Conservation (phyloP, 2,113 vertebrate species). For the Haplochromis burtoni region DNA sequence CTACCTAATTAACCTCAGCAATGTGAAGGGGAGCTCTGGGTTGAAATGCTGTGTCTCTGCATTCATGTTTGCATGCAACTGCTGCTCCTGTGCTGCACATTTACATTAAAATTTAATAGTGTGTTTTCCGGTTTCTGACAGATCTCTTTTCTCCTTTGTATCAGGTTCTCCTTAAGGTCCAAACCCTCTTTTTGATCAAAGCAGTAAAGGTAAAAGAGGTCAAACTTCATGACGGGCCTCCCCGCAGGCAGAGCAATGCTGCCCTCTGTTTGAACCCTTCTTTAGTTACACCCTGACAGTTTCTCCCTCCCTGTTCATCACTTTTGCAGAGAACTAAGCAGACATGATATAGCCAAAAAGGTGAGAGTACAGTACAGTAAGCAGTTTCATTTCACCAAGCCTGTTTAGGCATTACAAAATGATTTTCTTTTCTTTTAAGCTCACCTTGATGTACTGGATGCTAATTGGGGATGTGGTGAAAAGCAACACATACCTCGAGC, state of each 20-base stretch:
- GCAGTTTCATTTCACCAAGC: neutral
- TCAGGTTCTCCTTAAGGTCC: neutral
- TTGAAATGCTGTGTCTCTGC: neutral
- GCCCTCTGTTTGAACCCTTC: slow-evolving; percentile 44
- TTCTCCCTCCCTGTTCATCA: neutral
- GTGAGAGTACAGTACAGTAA: neutral
- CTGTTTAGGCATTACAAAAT: neutral
- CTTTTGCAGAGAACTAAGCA: neutral
- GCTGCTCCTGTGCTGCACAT: neutral
- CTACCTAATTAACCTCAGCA: slow-evolving; percentile 28
- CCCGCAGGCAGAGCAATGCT: slow-evolving; percentile 3
- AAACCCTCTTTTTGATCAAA: neutral
- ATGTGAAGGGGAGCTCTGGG: neutral
- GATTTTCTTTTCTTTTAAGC: neutral
- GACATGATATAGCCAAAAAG: neutral
- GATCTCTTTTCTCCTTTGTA: neutral
- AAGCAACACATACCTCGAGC: neutral
- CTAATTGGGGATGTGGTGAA: neutral
- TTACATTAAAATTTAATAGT: neutral
- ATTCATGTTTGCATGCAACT: neutral
- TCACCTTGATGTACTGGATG: neutral
- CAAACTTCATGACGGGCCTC: neutral
- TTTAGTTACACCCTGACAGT: slow-evolving; percentile 6
- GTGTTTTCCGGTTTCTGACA: neutral
- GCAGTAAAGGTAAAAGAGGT: slow-evolving; percentile 18